These are phyloP conservation scores for Eristalis tenax DNA, from an alignment of 2,888 invertebrate species.

Conservation along the genomic window DNA sequence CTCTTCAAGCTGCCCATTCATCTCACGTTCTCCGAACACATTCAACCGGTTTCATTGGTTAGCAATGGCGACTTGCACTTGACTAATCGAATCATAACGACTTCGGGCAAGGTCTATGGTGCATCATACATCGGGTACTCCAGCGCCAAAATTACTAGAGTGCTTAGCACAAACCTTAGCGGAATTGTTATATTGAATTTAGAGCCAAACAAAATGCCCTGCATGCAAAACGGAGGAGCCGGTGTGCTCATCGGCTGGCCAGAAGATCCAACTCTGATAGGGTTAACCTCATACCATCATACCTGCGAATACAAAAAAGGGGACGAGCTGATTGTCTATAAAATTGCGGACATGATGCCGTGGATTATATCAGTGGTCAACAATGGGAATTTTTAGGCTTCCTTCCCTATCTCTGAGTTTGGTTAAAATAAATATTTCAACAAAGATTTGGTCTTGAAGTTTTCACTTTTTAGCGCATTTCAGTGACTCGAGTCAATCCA, in stretches of 20 bases:
- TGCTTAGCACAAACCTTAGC: too few species aligned
- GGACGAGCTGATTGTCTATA: too few species aligned
- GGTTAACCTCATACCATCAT: too few species aligned
- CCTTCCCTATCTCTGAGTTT: too few species aligned
- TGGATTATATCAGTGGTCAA: slow-evolving; percentile 55
- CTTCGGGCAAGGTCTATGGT: slow-evolving; percentile 60
- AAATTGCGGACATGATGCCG: slow-evolving; percentile 23
- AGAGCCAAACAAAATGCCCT: slow-evolving; percentile 17
- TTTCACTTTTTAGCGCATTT: too few species aligned
- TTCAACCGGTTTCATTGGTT: slow-evolving; percentile 42
- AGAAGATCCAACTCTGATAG: slow-evolving; percentile 56
- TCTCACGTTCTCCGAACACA: slow-evolving; percentile 37
- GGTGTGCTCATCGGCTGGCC: slow-evolving; percentile 71
- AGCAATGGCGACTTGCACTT: slow-evolving; percentile 3
- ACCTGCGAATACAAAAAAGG: too few species aligned
- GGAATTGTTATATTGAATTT: too few species aligned
- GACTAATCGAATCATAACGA: slow-evolving; percentile 50
- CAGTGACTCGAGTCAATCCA: too few species aligned
- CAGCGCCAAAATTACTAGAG: too few species aligned
- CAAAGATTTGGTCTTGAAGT: too few species aligned
- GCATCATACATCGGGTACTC: neutral
- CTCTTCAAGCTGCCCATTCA: slow-evolving; percentile 58
- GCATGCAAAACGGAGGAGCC: slow-evolving; percentile 67
- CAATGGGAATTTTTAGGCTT: neutral
- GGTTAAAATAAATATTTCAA: too few species aligned